Conservation (phyloP, 2,888 invertebrate species). For the Bombylius discolor region DNA sequence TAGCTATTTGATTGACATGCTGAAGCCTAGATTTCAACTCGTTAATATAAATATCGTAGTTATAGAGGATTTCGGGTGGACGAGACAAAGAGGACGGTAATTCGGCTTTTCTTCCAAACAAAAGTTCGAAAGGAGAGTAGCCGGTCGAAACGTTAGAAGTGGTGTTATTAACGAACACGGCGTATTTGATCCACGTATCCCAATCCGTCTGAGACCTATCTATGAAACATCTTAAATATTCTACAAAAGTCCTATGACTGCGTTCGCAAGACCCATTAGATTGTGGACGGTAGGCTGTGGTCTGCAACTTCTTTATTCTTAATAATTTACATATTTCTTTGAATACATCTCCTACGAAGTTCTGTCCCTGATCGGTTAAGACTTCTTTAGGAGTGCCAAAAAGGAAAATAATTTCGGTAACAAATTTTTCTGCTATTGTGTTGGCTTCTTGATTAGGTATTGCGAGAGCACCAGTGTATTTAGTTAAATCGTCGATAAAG, state of each 20-base stretch:
- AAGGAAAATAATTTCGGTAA: not conserved
- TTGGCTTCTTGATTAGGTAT: conserved; percentile 21
- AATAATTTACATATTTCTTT: not conserved
- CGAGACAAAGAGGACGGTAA: not conserved
- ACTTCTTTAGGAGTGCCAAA: not conserved
- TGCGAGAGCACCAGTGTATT: conserved; percentile 19
- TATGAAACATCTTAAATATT: no score
- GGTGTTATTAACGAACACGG: not conserved
- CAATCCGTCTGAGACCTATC: no score
- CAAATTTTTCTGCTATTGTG: conserved; percentile 20
- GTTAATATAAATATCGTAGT: no score
- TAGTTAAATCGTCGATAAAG: conserved; percentile 20
- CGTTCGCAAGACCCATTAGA: not conserved
- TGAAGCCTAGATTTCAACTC: no score
- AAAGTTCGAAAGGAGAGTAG: not conserved
- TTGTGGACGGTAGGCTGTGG: not conserved
- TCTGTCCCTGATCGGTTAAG: not conserved
- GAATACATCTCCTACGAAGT: not conserved
- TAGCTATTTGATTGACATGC: no score
- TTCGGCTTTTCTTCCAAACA: not conserved
- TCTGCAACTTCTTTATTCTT: not conserved
- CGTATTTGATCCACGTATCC: not conserved
- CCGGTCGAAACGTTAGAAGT: not conserved
- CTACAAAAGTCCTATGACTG: not conserved
- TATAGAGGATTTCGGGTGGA: no score